These are phyloP conservation scores for Tetramorium parvispinum DNA, from an alignment of 1,140 invertebrate species.

Conservation along the genomic window DNA sequence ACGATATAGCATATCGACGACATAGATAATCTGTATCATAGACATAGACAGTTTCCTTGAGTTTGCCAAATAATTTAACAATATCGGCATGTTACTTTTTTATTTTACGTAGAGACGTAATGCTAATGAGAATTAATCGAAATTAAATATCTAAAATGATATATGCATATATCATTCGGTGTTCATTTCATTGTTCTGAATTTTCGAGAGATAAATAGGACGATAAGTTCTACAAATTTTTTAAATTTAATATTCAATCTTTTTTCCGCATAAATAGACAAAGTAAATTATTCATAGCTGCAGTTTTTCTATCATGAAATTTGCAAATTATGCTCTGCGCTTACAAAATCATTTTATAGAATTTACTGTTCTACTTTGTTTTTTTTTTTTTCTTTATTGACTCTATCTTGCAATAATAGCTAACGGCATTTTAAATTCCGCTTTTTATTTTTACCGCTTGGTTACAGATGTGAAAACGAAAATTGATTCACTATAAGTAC, in stretches of 20 bases:
- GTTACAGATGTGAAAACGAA: constrained; percentile 23
- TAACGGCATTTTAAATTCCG: constrained; percentile 1
- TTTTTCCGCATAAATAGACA: neutral
- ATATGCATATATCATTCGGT: neutral
- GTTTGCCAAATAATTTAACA: constrained; percentile 33
- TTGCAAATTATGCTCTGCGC: neutral
- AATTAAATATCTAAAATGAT: constrained; percentile 11
- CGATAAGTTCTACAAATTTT: neutral
- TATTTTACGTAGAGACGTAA: neutral
- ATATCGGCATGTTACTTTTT: neutral
- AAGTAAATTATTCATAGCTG: neutral
- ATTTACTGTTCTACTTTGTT: constrained; percentile 32
- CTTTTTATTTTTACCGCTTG: constrained; percentile 3
- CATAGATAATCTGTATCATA: too few relatives aligned
- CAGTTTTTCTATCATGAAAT: neutral
- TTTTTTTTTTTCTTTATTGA: neutral
- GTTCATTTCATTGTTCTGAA: neutral
- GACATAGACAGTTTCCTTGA: neutral
- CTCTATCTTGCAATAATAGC: constrained; percentile 16
- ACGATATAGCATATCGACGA: neutral
- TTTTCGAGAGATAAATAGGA: neutral
- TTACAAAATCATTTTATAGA: constrained; percentile 10
- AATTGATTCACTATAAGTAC: constrained; percentile 46
- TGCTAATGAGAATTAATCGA: neutral
- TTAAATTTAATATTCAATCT: constrained; percentile 1